Evolutionary conservation across 2,797 vertebrate genomes (phyloP), one percentile per base, ranked within the genome.

Genomic region (Chiloscyllium punctatum): DNA sequence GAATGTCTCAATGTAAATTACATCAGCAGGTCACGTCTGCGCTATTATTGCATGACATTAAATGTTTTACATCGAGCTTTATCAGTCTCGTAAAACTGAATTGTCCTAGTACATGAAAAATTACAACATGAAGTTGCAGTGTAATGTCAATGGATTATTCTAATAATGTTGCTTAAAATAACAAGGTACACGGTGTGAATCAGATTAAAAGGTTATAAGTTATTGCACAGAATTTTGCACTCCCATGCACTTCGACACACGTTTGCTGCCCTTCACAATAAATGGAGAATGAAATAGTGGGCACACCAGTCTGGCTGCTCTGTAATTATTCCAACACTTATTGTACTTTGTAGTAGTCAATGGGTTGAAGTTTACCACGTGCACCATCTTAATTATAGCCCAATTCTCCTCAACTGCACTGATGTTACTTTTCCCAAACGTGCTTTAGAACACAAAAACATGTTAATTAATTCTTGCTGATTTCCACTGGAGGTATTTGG

Each of bases 311-410:
- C 42, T 48, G 21, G 18, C 82, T 25, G 21, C 82, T 84, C 53
- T 91, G 88, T 66, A 66, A 66, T 91, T 91, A 91, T 66, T 91
- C 88, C n/a, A 66, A 91, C 30, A 62, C 53, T 91, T 91, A 91
- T 66, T 91, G 30, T 30, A 33, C 30, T 57, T 62, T 33, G n/a
- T n/a, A 57, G 27, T 66, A 84, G 82, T n/a, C 53, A 91, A 33
- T 66, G 57, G 82, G 33, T 91, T 91, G 27, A 91, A 91, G n/a
- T 91, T 53, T 66, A 66, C 66, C 18, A 57, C 25, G 21, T 53
- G 37, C 37, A 90, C 16, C 57, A 30, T 91, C 30, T 3, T 91
- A 91, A 91, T 91, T 91, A n/a, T n/a, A 91, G 62, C 30, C 88
- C 62, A 33, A 30, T 91, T 62, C 30, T 66, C 21, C n/a, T 91